Base-by-base conservation (phyloP, 2,888 invertebrate species). In the Eumerus sabulonum region DNA sequence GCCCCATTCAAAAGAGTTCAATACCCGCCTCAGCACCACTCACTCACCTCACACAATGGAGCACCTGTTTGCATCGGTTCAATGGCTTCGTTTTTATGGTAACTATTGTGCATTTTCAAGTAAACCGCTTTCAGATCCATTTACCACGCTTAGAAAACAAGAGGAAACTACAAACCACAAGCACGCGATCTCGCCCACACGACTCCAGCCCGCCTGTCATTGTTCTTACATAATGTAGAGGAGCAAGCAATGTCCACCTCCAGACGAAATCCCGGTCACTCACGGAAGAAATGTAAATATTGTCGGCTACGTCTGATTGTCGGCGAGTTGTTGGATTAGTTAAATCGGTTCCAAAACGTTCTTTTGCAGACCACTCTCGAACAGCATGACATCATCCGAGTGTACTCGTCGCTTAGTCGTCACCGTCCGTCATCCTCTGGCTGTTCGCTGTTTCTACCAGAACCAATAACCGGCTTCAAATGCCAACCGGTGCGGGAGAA, bases 371-470 rank as follows among this genome's bases (percentile, higher is more conserved):
- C 63, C 12, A 13, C 16, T 16, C 38, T 56, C 27, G 35, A 7
- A 19, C 51, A 9, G 36, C 51, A 73, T 77, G 77, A 77, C 77
- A 77, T 77, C 77, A 77, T 68, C 73, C 13, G 57, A 50, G 60
- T 50, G 53, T 27, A 27, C 27, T 4, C 2, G 7, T 27, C 27
- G 11, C 40, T 50, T 18, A 60, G 36, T 45, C 47, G 53, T 57
- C 27, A 27, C 7, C 27, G 7, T 27, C 27, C 60, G 51, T 72
- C 50, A n/a, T 17, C 48, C 19, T 53, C 42, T 12, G 0, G 0
- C 9, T n/a, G 14, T 18, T n/a, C 40, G 62, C 27, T 27, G n/a
- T n/a, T 27, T 27, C 27, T 27, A 27, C 27, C 27, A 27, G 27
- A 27, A 63, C 47, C 60, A 57, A 68, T 68, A 77, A 73, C 77